Base-by-base conservation (phyloP, 1,140 invertebrate genomes). In the Pollicipes pollicipes region DNA sequence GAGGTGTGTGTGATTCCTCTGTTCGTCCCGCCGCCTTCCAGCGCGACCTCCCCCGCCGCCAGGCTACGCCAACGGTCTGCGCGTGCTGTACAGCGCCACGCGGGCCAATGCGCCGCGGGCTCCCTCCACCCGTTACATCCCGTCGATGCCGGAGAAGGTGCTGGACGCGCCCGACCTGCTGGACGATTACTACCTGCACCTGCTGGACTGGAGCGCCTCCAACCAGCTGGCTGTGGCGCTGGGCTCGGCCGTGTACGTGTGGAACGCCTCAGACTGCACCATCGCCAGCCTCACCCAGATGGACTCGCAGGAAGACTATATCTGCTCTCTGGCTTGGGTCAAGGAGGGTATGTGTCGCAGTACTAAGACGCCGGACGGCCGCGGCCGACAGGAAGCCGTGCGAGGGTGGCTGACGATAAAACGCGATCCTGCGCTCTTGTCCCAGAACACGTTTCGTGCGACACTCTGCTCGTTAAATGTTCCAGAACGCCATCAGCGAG, bases 121-220 rank as follows among this genome's bases (percentile, higher is more conserved):
- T 30, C 27, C 72, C 30, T 71, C 73, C 21, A 85, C 84, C 27
- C 84, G 96, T 76, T 90, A 95, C 76, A 96, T 98, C 78, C 92
- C 95, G 28, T 89, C 91, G 78, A 87, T 88, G 70, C 92, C 95
- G 29, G 95, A 98, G 77, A 85, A 93, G 74, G 96, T 98, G 76
- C 82, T 98, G 30, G 96, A 98, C 85, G 96, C 95, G 31, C 96
- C 96, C 73, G 94, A 97, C 77, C 92, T 98, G 76, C 81, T 95
- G 29, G 93, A 98, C 81, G 95, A 98, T 82, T 98, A 95, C 82
- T 98, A 98, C 83, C 83, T 98, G 58, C 98, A 98, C 82, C 81
- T 98, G 67, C 84, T 99, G 75, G 95, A 98, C 79, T 99, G 97
- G 97, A 94, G 91, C 74, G 79, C 82, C n/a, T 89, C 86, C 77